Evolutionary conservation across 2,888 invertebrate genomes (phyloP), one percentile per base, ranked within the genome.

Genomic region (Unio pictorum): DNA sequence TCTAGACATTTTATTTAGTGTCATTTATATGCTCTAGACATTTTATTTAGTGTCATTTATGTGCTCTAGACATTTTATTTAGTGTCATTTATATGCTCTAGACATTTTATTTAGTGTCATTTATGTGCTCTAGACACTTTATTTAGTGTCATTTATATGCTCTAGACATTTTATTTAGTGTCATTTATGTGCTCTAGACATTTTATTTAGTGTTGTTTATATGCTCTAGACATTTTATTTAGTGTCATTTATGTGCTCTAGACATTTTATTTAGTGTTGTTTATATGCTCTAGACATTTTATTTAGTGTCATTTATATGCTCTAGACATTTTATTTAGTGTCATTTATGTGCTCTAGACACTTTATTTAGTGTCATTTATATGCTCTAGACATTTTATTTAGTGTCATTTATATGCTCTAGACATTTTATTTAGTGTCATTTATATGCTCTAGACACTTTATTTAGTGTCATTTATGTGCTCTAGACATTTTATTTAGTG

Each of bases 51-150:
- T 58, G 34, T 20, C n/a, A 34, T 54, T 71, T 45, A 63, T 74
- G 71, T 64, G 72, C 90, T 91, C 64, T 89, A 94, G 95, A 96
- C 91, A 7, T 34, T 58, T 58, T 58, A 6, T n/a, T 58, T n/a
- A 58, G n/a, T 58, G 20, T 3, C 2, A 3, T 57, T 4, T 23
- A 57, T 57, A 4, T 3, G 3, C 3, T 20, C 4, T 57, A 57
- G n/a, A 20, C 57, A 20, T 57, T 57, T 57, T 23, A 57, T n/a
- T 23, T n/a, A 57, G 2, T 57, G 58, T 58, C 1, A 11, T 23
- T 58, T 7, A 23, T 58, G 1, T 8, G 23, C 7, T 23, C 15
- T 58, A 61, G 5, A 61, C 15, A 5, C 54, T 34, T 20, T 64
- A 55, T 26, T 57, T 6, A 54, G 23, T 26, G 15, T 8, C 20